phyloP scores from a whole-genome alignment of 2,113 vertebrate genomes.

The Turnix velox region DNA sequence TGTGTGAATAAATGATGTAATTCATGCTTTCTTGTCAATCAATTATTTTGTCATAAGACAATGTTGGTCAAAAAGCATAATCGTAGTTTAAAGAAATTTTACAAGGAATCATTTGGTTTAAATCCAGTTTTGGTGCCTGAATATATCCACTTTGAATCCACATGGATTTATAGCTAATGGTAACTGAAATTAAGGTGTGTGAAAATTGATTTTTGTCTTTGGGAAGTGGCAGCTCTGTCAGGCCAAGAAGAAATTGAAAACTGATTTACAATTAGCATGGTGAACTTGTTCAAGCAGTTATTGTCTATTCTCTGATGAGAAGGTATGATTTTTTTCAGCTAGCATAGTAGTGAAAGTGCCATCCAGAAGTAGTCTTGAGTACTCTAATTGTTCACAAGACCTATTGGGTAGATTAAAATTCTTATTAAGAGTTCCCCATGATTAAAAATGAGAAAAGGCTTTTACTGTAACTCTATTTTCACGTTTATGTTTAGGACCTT shows the following conservation, averaged over 20 bases:
- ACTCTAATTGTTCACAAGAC: not conserved
- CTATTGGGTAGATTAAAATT: not conserved
- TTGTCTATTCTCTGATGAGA: not conserved
- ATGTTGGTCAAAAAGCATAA: not conserved
- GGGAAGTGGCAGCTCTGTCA: not conserved
- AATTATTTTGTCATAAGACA: not conserved
- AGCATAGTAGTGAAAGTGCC: not conserved
- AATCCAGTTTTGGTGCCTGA: not conserved
- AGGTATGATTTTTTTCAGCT: constrained; percentile 4
- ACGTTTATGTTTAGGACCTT: not conserved
- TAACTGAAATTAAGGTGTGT: constrained; percentile 26
- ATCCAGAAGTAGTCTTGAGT: not conserved
- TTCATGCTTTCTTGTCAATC: not conserved
- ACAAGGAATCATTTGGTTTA: not conserved
- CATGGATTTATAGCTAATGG: constrained; percentile 12
- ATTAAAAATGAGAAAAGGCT: not conserved
- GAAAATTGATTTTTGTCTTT: constrained; percentile 29
- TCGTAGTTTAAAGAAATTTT: not conserved
- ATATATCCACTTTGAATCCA: constrained; percentile 6
- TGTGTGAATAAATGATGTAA: not conserved
- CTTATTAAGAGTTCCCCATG: not conserved
- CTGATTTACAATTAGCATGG: not conserved
- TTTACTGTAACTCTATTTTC: not conserved
- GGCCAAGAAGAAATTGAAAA: not conserved
- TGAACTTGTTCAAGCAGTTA: not conserved